Evolutionary conservation across 2,113 vertebrate genomes (phyloP).

Genomic region (Oceanodroma tethys): DNA sequence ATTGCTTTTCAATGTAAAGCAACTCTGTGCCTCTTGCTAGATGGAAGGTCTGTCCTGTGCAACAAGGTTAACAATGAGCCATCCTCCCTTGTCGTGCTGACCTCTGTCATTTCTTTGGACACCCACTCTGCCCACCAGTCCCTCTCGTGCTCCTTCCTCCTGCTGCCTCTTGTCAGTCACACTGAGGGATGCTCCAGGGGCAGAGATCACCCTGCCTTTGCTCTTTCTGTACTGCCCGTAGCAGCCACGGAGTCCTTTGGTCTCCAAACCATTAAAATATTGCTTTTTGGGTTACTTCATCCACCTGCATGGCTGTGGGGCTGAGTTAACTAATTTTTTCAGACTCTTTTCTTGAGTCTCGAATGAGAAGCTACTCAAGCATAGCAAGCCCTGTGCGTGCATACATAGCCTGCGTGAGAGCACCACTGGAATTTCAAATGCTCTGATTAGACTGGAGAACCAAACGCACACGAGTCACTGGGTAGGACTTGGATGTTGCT

Average conservation of each 20-base stretch:
- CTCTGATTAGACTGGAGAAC: background rate
- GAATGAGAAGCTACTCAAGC: background rate
- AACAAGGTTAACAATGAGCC: background rate
- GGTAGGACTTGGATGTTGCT: background rate
- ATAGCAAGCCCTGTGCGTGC: background rate
- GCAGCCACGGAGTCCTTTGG: background rate
- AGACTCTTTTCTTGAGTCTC: background rate
- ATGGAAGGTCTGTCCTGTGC: background rate
- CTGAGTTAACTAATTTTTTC: background rate
- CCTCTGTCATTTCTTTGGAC: background rate
- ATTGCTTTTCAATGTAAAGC: background rate
- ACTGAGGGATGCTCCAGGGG: background rate
- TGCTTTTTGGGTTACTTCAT: background rate
- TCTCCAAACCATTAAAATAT: background rate
- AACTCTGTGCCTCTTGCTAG: background rate
- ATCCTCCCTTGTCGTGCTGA: accelerated
- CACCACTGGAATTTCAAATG: background rate
- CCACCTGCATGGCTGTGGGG: background rate
- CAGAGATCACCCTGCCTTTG: background rate
- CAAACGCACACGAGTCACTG: background rate
- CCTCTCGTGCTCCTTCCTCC: background rate
- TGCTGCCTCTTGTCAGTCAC: background rate
- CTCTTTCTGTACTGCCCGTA: background rate
- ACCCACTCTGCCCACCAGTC: background rate
- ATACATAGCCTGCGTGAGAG: background rate